These are phyloP conservation scores for Australoheros scitulus DNA, from an alignment of 2,113 vertebrate genomes.

Conservation along the genomic window DNA sequence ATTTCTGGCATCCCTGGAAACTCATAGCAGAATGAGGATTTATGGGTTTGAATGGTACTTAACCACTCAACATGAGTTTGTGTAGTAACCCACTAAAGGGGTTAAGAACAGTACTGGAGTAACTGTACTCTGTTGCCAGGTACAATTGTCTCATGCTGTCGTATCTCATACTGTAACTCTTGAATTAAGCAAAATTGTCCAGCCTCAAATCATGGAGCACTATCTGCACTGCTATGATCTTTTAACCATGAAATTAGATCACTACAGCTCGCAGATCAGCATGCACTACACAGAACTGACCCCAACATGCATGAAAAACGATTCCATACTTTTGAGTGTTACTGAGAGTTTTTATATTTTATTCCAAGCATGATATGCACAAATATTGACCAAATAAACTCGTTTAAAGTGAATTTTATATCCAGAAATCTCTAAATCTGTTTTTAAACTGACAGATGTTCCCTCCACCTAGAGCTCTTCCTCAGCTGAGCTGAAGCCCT, in stretches of 20 bases:
- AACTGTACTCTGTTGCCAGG: background rate
- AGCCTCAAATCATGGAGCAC: background rate
- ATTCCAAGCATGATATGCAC: background rate
- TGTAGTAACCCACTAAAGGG: background rate
- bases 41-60: background rate
- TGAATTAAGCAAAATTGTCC: slow-evolving; percentile 12
- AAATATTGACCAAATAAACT: slow-evolving; percentile 9
- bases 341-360: background rate
- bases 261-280: slow-evolving; percentile 29
- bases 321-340: background rate
- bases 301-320: background rate
- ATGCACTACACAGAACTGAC: background rate
- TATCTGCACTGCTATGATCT: slow-evolving; percentile 22
- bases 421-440: slow-evolving; percentile 13
- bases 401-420: background rate
- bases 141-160: background rate
- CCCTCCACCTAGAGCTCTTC: slow-evolving; percentile 10
- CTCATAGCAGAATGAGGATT: background rate
- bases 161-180: slow-evolving; percentile 3
- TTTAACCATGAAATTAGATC: slow-evolving; percentile 54
- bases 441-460: slow-evolving; percentile 40
- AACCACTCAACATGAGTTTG: slow-evolving; percentile 1
- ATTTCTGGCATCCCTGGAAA: slow-evolving; percentile 9
- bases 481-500: slow-evolving; percentile 24
- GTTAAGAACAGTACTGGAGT: background rate